Evolutionary conservation across 2,797 vertebrate species (phyloP), one percentile per base, ranked within the genome.

Genomic region (Florisuga fusca): DNA sequence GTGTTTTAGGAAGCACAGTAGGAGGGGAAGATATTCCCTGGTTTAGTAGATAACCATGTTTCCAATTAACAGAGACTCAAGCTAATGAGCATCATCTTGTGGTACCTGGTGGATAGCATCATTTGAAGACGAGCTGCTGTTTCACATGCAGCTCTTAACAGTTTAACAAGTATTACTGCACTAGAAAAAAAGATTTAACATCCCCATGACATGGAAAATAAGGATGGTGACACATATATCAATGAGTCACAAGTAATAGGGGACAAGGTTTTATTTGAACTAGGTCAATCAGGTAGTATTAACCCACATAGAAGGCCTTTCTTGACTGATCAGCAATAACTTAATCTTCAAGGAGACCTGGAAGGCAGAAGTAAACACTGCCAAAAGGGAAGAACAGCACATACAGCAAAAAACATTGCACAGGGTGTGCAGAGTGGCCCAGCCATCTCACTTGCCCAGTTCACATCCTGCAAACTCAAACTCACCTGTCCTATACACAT

Each of bases 231-330:
- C 78, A 89, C 67, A 36, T 9, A 51, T 57, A 27, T 84, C 71
- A 81, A 7, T 87, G 93, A 96, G 71, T 94, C 91, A 94, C 36
- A 92, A 86, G 43, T 69, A 94, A 83, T 20, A 74, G 36, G 3
- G 9, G 29, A 91, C 34, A 82, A 94, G n/a, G 53, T 85, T 87
- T 68, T 81, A 76, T 62, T 50, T 81, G 34, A 90, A 90, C 29
- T 88, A 81, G 75, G 50, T 29, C 62, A 89, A 72, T 67, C 43
- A 76, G 84, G 74, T 94, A 93, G 55, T 76, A 23, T 36, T 90
- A 91, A 58, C 68, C 58, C 58, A 89, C 16, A 85, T 0, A 62
- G 50, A 63, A 89, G 16, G 45, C n/a, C 68, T 78, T 84, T 50
- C 55, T 57, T 62, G 45, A 59, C 31, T 38, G 31, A 87, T 29